Conservation (phyloP, 2,888 invertebrate species). For the Pseudolycoriella hygida region DNA sequence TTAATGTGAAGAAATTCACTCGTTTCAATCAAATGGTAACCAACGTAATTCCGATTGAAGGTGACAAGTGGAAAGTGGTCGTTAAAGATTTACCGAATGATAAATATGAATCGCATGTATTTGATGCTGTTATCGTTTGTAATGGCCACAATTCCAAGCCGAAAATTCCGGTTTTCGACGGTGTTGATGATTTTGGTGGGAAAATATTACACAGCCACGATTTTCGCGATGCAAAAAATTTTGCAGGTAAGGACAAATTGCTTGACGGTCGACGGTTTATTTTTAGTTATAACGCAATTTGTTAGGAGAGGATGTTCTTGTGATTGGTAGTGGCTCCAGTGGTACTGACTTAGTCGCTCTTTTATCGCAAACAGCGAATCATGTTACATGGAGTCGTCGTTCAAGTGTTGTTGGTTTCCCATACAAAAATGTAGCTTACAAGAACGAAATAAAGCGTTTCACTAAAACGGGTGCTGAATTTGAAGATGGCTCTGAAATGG, state of each 20-base stretch:
- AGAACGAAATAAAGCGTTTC: slow-evolving; percentile 40
- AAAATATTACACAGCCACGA: slow-evolving; percentile 58
- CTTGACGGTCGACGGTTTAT: no score
- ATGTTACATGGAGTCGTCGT: slow-evolving; percentile 49
- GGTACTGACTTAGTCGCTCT: slow-evolving; percentile 62
- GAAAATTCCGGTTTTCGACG: slow-evolving; percentile 47
- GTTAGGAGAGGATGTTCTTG: slow-evolving; percentile 50
- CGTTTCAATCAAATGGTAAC: slow-evolving; percentile 39
- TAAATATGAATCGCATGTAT: slow-evolving; percentile 34
- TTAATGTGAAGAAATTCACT: slow-evolving; percentile 42
- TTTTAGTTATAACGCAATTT: no score
- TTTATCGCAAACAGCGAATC: slow-evolving; percentile 39
- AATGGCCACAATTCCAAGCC: slow-evolving; percentile 77
- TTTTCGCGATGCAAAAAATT: slow-evolving; percentile 56
- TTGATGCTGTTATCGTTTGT: slow-evolving; percentile 65
- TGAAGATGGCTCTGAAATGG: slow-evolving; percentile 40
- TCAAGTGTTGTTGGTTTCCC: neutral
- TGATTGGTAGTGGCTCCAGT: slow-evolving; percentile 77
- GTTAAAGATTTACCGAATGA: slow-evolving; percentile 17
- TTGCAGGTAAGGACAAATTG: slow-evolving; percentile 31
- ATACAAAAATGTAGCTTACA: slow-evolving; percentile 43
- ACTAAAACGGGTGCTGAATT: slow-evolving; percentile 38
- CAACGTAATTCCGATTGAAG: slow-evolving; percentile 32
- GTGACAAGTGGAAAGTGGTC: slow-evolving; percentile 36
- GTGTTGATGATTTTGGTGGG: slow-evolving; percentile 44